A percentile compares a stretch with the other conserved stretches of the same genome.
Conservation (phyloP, 1,140 invertebrate genomes). For the Carcinoscorpius rotundicauda region DNA sequence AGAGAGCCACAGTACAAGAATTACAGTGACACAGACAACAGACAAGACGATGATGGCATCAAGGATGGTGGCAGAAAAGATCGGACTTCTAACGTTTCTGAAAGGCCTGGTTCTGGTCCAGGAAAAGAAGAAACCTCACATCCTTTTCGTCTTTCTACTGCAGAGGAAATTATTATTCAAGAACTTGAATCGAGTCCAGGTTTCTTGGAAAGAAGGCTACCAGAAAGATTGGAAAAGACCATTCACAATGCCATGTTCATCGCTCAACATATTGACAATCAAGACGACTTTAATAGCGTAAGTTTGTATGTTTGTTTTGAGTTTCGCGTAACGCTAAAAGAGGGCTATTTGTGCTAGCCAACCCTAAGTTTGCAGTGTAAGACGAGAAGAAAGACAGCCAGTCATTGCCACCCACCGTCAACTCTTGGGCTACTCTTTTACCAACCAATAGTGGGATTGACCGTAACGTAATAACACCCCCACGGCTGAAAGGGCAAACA, state of each 20-base stretch:
- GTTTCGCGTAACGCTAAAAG: too few relatives aligned
- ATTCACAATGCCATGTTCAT: slow-evolving; percentile 89
- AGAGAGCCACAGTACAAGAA: slow-evolving; percentile 28
- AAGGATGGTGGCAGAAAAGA: background rate
- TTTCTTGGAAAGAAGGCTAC: slow-evolving; percentile 10
- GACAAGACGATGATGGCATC: background rate
- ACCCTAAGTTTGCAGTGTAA: too few relatives aligned
- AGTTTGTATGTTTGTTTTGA: slow-evolving; percentile 3
- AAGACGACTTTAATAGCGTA: slow-evolving; percentile 42
- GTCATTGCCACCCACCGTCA: too few relatives aligned
- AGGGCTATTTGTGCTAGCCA: too few relatives aligned
- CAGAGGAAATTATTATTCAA: slow-evolving; percentile 19
- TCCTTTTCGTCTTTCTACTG: slow-evolving; percentile 1
- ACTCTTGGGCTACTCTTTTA: too few relatives aligned
- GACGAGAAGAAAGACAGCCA: too few relatives aligned
- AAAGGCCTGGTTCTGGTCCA: background rate
- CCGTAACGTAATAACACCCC: too few relatives aligned
- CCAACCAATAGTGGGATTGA: too few relatives aligned
- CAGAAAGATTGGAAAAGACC: slow-evolving; percentile 63
- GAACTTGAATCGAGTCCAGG: slow-evolving; percentile 19
- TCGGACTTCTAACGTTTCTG: too few relatives aligned
- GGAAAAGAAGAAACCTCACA: background rate
- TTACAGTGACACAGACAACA: background rate
- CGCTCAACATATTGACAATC: slow-evolving; percentile 82
- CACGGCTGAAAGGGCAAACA: too few relatives aligned